Base-by-base conservation (phyloP, 2,888 invertebrate species). In the Psococerastis gibbosa region DNA sequence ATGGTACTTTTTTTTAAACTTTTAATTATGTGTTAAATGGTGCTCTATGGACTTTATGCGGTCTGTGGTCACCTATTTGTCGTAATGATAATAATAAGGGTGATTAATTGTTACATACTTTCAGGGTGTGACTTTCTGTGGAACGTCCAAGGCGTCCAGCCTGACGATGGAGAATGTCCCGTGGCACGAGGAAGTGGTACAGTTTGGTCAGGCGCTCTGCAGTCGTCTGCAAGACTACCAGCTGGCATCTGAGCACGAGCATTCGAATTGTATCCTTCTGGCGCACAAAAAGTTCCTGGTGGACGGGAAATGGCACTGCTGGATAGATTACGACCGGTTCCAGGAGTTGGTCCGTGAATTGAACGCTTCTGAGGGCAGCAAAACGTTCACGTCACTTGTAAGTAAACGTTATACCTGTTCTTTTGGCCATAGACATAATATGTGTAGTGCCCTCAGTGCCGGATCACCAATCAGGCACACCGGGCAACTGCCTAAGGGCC, bases 81-180 rank as follows among this genome's bases (percentile, higher is more conserved):
- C n/a, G n/a, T n/a, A n/a, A n/a, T n/a, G n/a, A n/a, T n/a, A n/a
- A n/a, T n/a, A n/a, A n/a, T n/a, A n/a, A 9, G 31, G 31, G 31
- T 31, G 9, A 31, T 22, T n/a, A n/a, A n/a, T n/a, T n/a, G n/a
- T n/a, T n/a, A 4, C 43, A 13, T 44, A 45, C 48, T 47, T 55
- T 3, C 51, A 67, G 66, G 70, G 70, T 42, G 71, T 71, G 6
- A 71, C 71, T 1, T 71, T 64, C 52, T 71, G 70, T 55, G 71
- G 71, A 3, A 65, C 66, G 22, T 66, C 66, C 2, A 68, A 67
- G 51, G 64, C 56, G n/a, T 57, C 55, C 46, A 54, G 52, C 11
- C 47, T 71, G 46, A 71, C 70, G 3, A 71, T 71, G 71, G 60
- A 65, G 50, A 71, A 71, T 55, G 67, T 71, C 2, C 71, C 71